Percentiles rank a stretch among this genome's conserved stretches.
Conservation (phyloP, 1,140 invertebrate genomes). For the Pseudomyrmex cubaensis region DNA sequence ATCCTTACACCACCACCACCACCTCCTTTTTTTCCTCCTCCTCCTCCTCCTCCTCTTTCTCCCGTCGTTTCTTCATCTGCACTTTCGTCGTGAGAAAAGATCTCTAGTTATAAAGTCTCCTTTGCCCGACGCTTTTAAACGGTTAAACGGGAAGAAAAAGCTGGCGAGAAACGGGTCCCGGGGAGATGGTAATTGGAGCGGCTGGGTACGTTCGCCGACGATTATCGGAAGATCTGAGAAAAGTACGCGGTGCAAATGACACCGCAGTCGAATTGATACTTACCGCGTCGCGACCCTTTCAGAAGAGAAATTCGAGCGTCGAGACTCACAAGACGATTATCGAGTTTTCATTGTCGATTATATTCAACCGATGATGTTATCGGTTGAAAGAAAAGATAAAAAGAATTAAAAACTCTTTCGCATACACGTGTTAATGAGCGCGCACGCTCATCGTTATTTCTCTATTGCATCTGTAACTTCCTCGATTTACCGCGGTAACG, state of each 20-base stretch:
- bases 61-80: background rate
- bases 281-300: background rate
- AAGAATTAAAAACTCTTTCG: no score
- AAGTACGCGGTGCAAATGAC: constrained; percentile 2
- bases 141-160: constrained; percentile 5
- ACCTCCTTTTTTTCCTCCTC: background rate
- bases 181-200: constrained; percentile 27
- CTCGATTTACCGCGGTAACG: no score
- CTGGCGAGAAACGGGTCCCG: background rate
- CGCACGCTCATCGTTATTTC: no score
- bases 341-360: background rate
- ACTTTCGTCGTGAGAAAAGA: constrained; percentile 2
- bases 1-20: no score
- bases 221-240: constrained; percentile 17
- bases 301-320: background rate
- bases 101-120: background rate
- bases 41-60: background rate
- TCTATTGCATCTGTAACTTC: no score
- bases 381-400: no score
- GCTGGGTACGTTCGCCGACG: background rate
- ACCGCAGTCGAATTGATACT: background rate
- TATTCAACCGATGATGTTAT: no score
- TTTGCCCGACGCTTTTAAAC: constrained; percentile 9
- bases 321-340: background rate
- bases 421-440: no score